Conservation (phyloP, 2,888 invertebrate species). For the Drosophila mimetica region DNA sequence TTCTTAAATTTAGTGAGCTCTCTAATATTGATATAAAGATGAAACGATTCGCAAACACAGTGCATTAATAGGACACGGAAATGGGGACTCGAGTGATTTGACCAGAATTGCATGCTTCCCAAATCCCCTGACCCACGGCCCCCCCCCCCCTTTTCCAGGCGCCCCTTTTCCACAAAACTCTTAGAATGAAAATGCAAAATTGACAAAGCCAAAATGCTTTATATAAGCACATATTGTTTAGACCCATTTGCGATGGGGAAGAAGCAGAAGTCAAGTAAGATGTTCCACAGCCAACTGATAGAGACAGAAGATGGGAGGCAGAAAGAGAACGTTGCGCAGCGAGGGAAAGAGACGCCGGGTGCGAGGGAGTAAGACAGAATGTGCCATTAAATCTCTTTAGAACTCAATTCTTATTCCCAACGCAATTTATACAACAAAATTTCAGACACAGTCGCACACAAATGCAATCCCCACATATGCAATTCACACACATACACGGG, state of each 20-base stretch:
- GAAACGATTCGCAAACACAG: neutral
- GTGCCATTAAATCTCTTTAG: constrained; percentile 82
- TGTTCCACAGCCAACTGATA: constrained; percentile 13
- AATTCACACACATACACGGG: constrained; percentile 40
- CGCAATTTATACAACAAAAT: constrained; percentile 82
- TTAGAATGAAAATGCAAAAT: constrained; percentile 68
- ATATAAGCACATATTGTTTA: constrained; percentile 52
- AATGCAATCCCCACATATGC: constrained; percentile 13
- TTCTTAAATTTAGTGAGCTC: neutral
- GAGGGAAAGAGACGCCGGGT: constrained; percentile 4
- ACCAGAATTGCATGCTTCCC: constrained; percentile 23
- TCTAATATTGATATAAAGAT: constrained; percentile 8
- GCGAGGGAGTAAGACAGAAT: constrained; percentile 42
- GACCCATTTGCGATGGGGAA: constrained; percentile 60
- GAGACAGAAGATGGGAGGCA: constrained; percentile 11
- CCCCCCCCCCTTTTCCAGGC: neutral
- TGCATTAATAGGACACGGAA: constrained; percentile 14
- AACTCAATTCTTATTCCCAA: constrained; percentile 83
- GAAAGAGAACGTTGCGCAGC: neutral
- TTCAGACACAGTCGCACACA: constrained; percentile 46
- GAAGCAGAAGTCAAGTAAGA: constrained; percentile 35
- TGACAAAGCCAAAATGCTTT: constrained; percentile 75
- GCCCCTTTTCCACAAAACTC: constrained; percentile 6
- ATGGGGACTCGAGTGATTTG: constrained; percentile 32
- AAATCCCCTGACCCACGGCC: constrained; percentile 1